Evolutionary conservation across 2,888 invertebrate genomes (phyloP).

Genomic region (Epirrita christyi): DNA sequence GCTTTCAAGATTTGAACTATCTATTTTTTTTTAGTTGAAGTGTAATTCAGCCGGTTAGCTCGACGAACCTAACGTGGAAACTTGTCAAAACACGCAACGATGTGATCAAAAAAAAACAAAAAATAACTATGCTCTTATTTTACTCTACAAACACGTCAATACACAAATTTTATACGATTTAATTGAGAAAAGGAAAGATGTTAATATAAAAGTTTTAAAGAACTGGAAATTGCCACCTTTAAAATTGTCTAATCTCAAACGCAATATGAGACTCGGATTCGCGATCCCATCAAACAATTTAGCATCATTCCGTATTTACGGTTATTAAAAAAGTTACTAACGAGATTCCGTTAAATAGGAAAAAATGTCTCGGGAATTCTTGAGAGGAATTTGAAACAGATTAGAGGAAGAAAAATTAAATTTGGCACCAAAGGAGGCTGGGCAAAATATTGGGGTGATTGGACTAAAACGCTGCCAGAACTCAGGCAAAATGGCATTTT

Average conservation of each 20-base stretch:
- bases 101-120: no score
- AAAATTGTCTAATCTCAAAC: constrained; percentile 13
- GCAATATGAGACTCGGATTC: constrained; percentile 22
- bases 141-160: no score
- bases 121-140: no score
- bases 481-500: no score
- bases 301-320: constrained; percentile 33
- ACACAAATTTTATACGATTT: no score
- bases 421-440: constrained; percentile 27
- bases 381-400: constrained; percentile 53
- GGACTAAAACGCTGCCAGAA: neutral
- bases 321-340: constrained; percentile 38
- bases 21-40: no score
- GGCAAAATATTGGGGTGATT: neutral
- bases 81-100: no score
- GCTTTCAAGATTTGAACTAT: no score
- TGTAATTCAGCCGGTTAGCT: no score
- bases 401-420: constrained; percentile 61
- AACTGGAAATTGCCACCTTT: neutral
- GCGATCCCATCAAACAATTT: constrained; percentile 31
- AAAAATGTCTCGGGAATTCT: constrained; percentile 49
- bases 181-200: neutral
- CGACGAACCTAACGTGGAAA: no score
- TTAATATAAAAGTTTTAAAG: neutral
- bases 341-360: constrained; percentile 30